These are phyloP conservation scores for Mobula hypostoma DNA, from an alignment of 2,113 vertebrate genomes.

Conservation along the genomic window DNA sequence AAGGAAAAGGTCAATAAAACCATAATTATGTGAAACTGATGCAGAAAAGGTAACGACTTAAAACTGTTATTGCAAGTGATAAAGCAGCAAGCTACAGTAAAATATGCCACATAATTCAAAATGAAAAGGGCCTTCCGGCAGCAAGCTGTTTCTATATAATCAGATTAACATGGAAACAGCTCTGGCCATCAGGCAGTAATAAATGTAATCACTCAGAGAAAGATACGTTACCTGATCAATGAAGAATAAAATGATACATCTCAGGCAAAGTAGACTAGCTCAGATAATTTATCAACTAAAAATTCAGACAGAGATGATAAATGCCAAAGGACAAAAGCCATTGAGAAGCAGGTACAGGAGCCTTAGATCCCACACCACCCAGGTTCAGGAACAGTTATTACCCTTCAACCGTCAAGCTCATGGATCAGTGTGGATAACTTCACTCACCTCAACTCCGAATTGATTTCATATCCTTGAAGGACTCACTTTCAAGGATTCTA, in stretches of 20 bases:
- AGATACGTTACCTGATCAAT: background rate
- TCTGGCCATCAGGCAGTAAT: background rate
- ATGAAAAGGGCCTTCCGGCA: background rate
- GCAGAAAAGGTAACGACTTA: background rate
- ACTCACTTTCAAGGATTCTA: no score
- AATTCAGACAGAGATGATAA: background rate
- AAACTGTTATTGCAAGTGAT: background rate
- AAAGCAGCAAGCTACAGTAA: background rate
- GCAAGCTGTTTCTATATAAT: background rate
- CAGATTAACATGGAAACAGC: constrained; percentile 9
- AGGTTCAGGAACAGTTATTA: no score
- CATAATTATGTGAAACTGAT: background rate
- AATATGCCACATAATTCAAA: background rate
- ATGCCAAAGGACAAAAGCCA: background rate
- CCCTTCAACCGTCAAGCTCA: no score
- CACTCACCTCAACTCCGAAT: no score
- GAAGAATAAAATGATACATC: background rate
- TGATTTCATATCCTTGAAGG: no score
- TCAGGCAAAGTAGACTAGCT: background rate
- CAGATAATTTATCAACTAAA: background rate
- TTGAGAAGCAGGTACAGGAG: no score
- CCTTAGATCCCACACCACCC: no score
- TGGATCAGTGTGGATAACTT: no score
- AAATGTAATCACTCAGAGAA: background rate
- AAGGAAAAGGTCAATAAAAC: no score